A percentile compares a stretch with the other conserved stretches of the same genome.
phyloP scores from a whole-genome alignment of 2,888 invertebrate genomes.

The Drosophila robusta region DNA sequence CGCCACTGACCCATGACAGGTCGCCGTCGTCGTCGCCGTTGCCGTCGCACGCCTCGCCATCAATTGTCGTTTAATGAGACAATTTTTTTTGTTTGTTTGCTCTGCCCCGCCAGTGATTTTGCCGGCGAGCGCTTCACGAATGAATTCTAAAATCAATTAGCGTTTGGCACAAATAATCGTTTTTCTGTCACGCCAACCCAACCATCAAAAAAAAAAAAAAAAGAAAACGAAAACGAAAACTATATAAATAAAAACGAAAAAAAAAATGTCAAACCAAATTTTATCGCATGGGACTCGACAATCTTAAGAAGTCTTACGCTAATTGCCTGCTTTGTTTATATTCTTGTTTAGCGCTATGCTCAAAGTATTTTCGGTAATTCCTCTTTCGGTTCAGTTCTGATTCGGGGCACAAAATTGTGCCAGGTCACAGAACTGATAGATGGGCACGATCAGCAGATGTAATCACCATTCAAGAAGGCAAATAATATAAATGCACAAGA shows the following conservation, averaged over 20 bases:
- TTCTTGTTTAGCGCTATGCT: constrained; percentile 14
- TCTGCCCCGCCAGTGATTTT: constrained; percentile 23
- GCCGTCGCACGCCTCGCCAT: constrained; percentile 66
- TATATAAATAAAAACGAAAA: constrained; percentile 16
- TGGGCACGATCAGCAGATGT: background rate
- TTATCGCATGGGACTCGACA: constrained; percentile 22
- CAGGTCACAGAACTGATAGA: background rate
- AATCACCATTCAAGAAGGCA: background rate
- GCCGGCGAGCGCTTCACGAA: constrained; percentile 59
- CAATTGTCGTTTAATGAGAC: constrained; percentile 84
- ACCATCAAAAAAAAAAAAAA: constrained; percentile 54
- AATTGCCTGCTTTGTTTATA: constrained; percentile 50
- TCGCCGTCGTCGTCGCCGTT: constrained; percentile 44
- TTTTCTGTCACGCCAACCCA: constrained; percentile 79
- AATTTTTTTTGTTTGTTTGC: constrained; percentile 47
- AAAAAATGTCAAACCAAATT: constrained; percentile 37
- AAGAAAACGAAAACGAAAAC: constrained; percentile 10
- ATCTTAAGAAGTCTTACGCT: constrained; percentile 38
- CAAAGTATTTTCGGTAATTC: constrained; percentile 16
- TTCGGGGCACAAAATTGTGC: background rate
- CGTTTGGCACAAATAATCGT: constrained; percentile 82
- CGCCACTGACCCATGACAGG: constrained; percentile 83
- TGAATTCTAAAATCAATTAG: constrained; percentile 84
- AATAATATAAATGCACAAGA: background rate
- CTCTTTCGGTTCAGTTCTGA: background rate